Base-by-base conservation (phyloP, 2,888 invertebrate genomes). In the Spisula subtruncata region DNA sequence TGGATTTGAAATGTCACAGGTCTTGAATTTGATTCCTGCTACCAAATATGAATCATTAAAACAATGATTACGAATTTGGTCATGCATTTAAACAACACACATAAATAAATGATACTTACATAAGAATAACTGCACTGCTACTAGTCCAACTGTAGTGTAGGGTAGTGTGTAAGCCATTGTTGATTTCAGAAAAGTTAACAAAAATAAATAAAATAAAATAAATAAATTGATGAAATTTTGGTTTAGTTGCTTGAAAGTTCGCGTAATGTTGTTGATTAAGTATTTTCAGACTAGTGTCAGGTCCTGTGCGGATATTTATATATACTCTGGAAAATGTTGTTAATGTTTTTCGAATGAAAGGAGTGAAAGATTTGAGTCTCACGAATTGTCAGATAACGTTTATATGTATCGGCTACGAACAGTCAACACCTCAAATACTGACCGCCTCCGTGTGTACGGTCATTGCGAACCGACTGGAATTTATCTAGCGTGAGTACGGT, bases 341-440 rank as follows among this genome's bases (percentile, higher is more conserved):
- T 56, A 80, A 85, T 80, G 85, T 85, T 85, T 85, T 80, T 41
- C 4, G 18, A 41, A 85, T 85, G 79, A 41, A 35, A 80, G 85
- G 80, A 79, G 85, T 54, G 16, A 51, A 41, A 41, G 35, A n/a
- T 18, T 41, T 10, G 18, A 56, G 54, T 14, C 79, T 79, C 85
- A 85, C 80, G 85, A 85, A 79, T n/a, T 79, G 41, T 16, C 18
- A 32, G 85, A 85, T 85, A 85, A 85, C 54, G 54, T 25, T 51
- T 41, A 79, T 71, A 85, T 75, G 35, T 66, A 66, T 66, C 60
- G 79, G 18, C 35, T 75, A 6, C 12, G 1, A 18, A 32, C 16
- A 16, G 75, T 75, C 14, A 35, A 35, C 75, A 75, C 75, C 6
- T 35, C n/a, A 1, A 18, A 32, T 75, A 75, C 75, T 14, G 75